phyloP scores from a whole-genome alignment of 2,797 vertebrate species.

The Rhabdophis nuchalis region DNA sequence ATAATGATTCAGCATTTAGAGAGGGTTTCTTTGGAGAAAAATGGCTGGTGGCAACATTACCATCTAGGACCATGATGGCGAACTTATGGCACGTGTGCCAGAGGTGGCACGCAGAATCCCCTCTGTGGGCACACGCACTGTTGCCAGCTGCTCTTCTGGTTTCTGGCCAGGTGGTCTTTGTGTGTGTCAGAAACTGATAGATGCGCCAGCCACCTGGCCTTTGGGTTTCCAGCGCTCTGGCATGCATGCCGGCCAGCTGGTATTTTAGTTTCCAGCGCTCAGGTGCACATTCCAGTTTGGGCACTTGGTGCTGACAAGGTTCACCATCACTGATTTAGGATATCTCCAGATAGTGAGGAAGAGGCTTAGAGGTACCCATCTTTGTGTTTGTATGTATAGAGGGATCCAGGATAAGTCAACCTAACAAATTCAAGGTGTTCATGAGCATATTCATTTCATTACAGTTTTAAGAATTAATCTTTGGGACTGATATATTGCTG shows the following conservation, averaged over 20 bases:
- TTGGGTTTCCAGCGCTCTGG: too few species aligned
- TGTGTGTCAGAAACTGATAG: too few species aligned
- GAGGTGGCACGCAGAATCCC: too few species aligned
- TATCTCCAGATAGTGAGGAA: neutral
- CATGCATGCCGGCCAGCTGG: too few species aligned
- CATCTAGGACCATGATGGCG: neutral
- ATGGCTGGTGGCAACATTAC: neutral
- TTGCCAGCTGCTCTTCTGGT: too few species aligned
- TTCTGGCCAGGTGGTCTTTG: too few species aligned
- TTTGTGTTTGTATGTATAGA: neutral
- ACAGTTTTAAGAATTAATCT: neutral
- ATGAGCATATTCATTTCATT: neutral
- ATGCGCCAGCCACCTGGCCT: too few species aligned
- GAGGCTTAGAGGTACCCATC: neutral
- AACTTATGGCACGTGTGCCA: too few species aligned
- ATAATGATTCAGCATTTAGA: neutral
- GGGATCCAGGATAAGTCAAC: neutral
- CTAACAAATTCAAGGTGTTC: neutral
- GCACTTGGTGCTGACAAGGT: too few species aligned
- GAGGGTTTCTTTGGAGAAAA: neutral
- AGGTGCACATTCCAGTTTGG: too few species aligned
- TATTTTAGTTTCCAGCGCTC: too few species aligned
- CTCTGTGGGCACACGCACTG: too few species aligned
- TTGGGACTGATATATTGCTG: neutral
- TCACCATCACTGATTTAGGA: neutral